phyloP scores from a whole-genome alignment of 2,113 vertebrate genomes.

The Zonotrichia leucophrys region DNA sequence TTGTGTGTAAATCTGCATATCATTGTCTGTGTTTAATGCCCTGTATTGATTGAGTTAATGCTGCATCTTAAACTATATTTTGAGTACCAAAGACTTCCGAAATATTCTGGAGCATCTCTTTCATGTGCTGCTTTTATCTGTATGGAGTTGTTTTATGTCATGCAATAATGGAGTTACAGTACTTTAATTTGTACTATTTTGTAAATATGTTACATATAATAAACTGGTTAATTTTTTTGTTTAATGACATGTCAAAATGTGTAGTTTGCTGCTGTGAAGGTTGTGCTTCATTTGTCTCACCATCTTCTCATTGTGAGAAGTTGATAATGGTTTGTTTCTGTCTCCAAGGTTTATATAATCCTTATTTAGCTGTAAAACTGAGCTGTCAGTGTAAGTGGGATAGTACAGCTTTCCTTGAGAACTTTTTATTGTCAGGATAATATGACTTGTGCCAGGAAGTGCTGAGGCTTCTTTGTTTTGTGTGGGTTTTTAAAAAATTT shows the following conservation, averaged over 20 bases:
- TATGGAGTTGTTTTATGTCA: conserved; percentile 11
- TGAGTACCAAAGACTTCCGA: conserved; percentile 66
- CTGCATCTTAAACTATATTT: conserved; percentile 47
- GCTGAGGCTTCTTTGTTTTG: background rate
- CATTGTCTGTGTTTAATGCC: conserved; percentile 27
- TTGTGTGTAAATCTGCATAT: background rate
- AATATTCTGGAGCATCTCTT: conserved; percentile 16
- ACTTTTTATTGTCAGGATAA: background rate
- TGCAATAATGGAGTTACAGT: conserved; percentile 3
- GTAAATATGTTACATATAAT: conserved; percentile 74
- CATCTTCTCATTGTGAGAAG: background rate
- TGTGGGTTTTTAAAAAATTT: accelerated
- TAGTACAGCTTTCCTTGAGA: background rate
- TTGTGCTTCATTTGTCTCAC: background rate
- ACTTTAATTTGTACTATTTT: conserved; percentile 65
- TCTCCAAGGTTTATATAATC: background rate
- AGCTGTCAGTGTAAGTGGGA: background rate
- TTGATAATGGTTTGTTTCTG: background rate
- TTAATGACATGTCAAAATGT: background rate
- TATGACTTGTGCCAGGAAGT: background rate
- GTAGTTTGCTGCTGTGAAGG: background rate
- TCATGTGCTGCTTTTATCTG: conserved; percentile 40
- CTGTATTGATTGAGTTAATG: conserved; percentile 52
- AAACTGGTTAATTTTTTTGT: conserved; percentile 58
- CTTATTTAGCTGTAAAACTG: background rate